phyloP scores from a whole-genome alignment of 2,888 invertebrate genomes.

The Muschampia plurimacula region DNA sequence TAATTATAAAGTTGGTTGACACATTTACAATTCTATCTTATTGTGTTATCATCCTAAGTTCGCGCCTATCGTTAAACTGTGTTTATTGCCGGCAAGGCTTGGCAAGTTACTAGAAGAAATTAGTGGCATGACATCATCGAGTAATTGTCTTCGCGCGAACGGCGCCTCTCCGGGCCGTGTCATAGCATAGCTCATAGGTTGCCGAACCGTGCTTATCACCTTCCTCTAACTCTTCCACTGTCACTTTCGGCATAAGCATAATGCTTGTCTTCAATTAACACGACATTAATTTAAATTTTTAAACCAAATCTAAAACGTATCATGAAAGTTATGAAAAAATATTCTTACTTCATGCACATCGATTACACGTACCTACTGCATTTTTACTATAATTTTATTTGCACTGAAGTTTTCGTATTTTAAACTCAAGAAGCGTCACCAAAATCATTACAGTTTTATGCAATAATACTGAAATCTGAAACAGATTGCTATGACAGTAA shows the following conservation, averaged over 20 bases:
- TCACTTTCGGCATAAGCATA: background rate
- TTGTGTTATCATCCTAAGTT: constrained; percentile 12
- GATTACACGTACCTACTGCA: too few relatives aligned
- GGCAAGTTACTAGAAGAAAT: constrained; percentile 48
- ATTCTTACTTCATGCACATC: too few relatives aligned
- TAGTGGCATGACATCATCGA: constrained; percentile 61
- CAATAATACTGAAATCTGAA: too few relatives aligned
- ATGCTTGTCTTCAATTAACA: background rate
- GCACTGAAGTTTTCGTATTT: too few relatives aligned
- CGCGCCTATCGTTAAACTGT: constrained; percentile 26
- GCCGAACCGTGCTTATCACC: constrained; percentile 9
- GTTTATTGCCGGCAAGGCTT: constrained; percentile 16
- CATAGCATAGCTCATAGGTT: constrained; percentile 1
- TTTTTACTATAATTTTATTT: too few relatives aligned
- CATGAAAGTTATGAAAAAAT: background rate
- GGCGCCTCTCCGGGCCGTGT: constrained; percentile 9
- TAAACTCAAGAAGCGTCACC: too few relatives aligned
- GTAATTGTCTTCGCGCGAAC: constrained; percentile 44
- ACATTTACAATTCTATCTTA: background rate
- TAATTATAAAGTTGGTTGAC: background rate
- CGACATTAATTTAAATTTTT: background rate
- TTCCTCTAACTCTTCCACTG: background rate
- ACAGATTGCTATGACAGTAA: too few relatives aligned
- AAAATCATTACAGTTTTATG: too few relatives aligned
- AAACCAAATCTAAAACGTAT: background rate